These are phyloP conservation scores for Anisognathus igniventris DNA, from an alignment of 2,797 vertebrate species.

Conservation along the genomic window DNA sequence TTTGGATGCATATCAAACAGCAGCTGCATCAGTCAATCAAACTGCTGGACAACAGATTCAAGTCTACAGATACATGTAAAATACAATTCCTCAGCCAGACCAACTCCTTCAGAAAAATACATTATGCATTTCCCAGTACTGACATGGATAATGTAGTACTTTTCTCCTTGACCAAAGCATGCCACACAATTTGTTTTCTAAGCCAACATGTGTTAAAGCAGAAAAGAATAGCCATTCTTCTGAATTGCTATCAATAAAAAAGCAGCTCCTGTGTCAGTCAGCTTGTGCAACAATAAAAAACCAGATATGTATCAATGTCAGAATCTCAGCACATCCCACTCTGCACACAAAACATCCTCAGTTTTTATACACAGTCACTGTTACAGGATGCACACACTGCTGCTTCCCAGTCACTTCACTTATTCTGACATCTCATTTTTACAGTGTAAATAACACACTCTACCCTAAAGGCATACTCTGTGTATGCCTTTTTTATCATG, in stretches of 20 bases:
- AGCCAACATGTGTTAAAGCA: not conserved
- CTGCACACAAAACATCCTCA: not conserved
- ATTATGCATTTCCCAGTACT: not conserved
- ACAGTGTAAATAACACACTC: not conserved
- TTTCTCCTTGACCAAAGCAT: not conserved
- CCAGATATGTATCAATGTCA: not conserved
- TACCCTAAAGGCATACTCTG: not conserved
- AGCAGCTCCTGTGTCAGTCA: not conserved
- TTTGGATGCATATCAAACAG: not conserved
- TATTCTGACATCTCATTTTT: not conserved
- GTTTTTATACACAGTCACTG: not conserved
- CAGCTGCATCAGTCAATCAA: not conserved
- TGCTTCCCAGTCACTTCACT: not conserved
- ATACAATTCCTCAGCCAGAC: not conserved
- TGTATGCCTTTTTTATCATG: not conserved
- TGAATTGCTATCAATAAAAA: not conserved
- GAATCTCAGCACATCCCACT: not conserved
- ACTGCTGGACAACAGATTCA: not conserved
- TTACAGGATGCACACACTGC: not conserved
- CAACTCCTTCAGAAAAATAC: not conserved
- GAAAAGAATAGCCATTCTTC: not conserved
- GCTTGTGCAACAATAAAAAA: not conserved
- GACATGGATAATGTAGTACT: not conserved
- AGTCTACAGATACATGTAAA: constrained; percentile 1
- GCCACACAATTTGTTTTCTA: not conserved